A percentile compares a stretch with the other conserved stretches of the same genome.
These are phyloP conservation scores for Syngnathoides biaculeatus DNA, from an alignment of 2,113 vertebrate genomes.

Conservation along the genomic window DNA sequence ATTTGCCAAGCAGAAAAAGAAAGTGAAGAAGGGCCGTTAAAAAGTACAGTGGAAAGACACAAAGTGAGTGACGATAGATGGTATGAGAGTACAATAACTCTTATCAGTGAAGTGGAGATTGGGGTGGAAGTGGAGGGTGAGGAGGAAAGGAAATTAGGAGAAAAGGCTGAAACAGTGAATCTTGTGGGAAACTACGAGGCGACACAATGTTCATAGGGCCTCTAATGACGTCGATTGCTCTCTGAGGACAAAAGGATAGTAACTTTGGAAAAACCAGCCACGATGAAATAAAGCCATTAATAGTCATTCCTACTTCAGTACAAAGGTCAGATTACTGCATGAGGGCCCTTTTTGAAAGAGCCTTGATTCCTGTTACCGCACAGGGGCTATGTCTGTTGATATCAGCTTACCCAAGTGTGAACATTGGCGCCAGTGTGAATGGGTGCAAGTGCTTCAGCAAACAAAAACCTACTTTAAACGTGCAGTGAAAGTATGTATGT, in stretches of 20 bases:
- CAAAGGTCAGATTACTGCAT: conserved; percentile 8
- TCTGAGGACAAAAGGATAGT: conserved; percentile 18
- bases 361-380: conserved; percentile 5
- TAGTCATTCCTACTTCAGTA: neutral
- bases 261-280: conserved; percentile 9
- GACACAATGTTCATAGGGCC: conserved; percentile 12
- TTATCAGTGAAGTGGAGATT: conserved; percentile 34
- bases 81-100: conserved; percentile 47
- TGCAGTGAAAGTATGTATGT: neutral
- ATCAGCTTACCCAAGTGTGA: neutral
- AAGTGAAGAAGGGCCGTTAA: conserved; percentile 7
- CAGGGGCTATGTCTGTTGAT: neutral
- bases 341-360: conserved; percentile 1
- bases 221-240: conserved; percentile 25
- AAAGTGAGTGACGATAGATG: conserved; percentile 17
- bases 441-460: too few species aligned
- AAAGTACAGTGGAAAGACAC: conserved; percentile 7
- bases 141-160: conserved; percentile 15
- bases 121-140: conserved; percentile 25
- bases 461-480: neutral
- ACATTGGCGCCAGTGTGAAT: neutral
- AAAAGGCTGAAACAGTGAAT: conserved; percentile 35
- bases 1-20: conserved; percentile 20
- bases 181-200: conserved; percentile 22
- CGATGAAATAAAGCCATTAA: neutral